Conservation (phyloP, 2,797 vertebrate species). For the Garrulus glandarius region DNA sequence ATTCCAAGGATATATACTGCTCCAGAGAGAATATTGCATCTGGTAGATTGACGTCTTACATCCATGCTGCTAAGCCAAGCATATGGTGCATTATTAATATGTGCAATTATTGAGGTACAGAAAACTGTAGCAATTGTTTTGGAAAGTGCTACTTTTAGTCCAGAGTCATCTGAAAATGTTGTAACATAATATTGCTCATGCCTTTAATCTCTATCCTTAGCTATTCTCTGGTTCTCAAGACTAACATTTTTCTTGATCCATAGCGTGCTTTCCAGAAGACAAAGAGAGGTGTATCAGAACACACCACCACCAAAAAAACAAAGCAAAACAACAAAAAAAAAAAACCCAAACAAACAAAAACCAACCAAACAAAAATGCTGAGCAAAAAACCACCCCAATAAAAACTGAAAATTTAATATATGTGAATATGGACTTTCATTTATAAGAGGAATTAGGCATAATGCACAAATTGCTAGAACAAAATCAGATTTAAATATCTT, state of each 20-base stretch:
- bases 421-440: neutral
- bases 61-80: neutral
- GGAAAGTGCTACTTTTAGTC: neutral
- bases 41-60: neutral
- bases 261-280: neutral
- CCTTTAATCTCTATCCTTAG: neutral
- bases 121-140: neutral
- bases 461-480: neutral
- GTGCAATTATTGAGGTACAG: neutral
- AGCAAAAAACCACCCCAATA: neutral
- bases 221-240: neutral
- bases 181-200: neutral
- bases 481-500: neutral
- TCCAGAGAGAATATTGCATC: neutral
- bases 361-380: neutral
- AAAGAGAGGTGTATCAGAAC: neutral
- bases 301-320: neutral
- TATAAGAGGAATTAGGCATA: neutral
- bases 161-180: neutral
- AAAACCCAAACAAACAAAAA: accelerated
- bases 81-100: neutral
- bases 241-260: neutral
- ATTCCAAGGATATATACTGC: neutral
- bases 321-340: neutral
- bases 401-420: neutral